A percentile compares a stretch with the other conserved stretches of the same genome.
Conservation (phyloP, 2,888 invertebrate genomes). For the Galerucella pusilla region DNA sequence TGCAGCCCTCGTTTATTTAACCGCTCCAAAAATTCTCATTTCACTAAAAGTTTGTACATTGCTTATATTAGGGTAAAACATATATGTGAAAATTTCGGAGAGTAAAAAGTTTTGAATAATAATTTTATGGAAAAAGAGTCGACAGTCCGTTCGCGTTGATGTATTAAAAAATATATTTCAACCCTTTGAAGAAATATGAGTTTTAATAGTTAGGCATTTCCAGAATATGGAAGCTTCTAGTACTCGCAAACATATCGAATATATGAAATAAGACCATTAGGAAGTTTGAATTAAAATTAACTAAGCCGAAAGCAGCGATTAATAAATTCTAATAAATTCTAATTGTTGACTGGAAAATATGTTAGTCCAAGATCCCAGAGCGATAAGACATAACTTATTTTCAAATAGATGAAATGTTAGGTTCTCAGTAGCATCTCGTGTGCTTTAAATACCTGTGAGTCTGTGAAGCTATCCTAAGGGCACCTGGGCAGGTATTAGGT, state of each 20-base stretch:
- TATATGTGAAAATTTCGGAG: conserved; percentile 17
- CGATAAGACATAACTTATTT: no score
- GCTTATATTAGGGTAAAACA: conserved; percentile 8
- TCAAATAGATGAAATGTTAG: no score
- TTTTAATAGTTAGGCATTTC: conserved; percentile 8
- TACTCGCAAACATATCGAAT: not conserved
- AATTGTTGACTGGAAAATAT: no score
- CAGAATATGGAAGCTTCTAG: not conserved
- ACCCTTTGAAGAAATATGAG: conserved; percentile 14
- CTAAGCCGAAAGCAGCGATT: no score
- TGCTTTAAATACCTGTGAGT: no score
- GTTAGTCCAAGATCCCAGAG: no score
- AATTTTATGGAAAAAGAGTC: conserved; percentile 7
- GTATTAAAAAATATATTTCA: conserved; percentile 10
- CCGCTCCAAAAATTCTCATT: conserved; percentile 3
- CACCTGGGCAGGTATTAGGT: no score
- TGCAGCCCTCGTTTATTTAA: not conserved
- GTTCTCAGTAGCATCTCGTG: no score
- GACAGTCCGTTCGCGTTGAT: conserved; percentile 6
- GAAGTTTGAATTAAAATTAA: not conserved
- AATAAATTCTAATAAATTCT: no score
- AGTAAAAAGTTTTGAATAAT: conserved; percentile 16
- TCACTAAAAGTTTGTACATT: conserved; percentile 7
- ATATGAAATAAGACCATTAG: not conserved
- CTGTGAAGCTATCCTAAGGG: no score